A percentile compares a stretch with the other conserved stretches of the same genome.
Conservation (phyloP, 2,113 vertebrate species). For the Hippotragus niger region DNA sequence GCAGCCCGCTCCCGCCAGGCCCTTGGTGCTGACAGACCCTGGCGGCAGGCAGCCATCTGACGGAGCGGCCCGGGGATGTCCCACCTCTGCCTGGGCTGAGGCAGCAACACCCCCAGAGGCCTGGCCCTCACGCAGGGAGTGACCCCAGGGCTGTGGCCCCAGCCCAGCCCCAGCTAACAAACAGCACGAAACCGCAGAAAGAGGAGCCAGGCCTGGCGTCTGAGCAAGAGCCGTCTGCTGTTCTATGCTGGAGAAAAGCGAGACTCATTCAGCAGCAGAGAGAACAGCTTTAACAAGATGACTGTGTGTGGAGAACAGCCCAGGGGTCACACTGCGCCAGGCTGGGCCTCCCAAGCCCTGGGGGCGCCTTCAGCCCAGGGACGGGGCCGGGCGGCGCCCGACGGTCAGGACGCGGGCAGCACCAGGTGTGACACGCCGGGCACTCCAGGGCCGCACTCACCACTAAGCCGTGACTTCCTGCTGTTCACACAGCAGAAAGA, state of each 20-base stretch:
- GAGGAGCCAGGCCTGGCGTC: neutral
- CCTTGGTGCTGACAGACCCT: neutral
- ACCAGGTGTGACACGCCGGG: neutral
- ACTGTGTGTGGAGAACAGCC: neutral
- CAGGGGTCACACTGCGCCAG: too few species aligned
- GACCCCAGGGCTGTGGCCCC: neutral
- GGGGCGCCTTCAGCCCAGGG: neutral
- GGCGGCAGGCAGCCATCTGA: neutral
- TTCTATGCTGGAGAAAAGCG: neutral
- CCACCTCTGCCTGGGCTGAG: neutral
- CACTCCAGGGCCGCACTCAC: neutral
- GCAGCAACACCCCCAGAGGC: neutral
- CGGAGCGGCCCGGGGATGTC: neutral
- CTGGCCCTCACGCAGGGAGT: neutral
- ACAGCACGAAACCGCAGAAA: neutral
- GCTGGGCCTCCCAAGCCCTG: neutral
- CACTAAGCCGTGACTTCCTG: neutral
- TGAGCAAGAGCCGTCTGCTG: neutral
- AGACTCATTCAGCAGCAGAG: neutral
- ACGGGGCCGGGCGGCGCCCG: accelerated
- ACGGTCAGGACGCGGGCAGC: neutral
- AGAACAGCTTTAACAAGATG: neutral
- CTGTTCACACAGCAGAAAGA: neutral
- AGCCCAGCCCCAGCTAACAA: neutral
- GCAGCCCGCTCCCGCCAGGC: accelerated